Conservation (phyloP, 2,888 invertebrate species). For the Netelia inedita region DNA sequence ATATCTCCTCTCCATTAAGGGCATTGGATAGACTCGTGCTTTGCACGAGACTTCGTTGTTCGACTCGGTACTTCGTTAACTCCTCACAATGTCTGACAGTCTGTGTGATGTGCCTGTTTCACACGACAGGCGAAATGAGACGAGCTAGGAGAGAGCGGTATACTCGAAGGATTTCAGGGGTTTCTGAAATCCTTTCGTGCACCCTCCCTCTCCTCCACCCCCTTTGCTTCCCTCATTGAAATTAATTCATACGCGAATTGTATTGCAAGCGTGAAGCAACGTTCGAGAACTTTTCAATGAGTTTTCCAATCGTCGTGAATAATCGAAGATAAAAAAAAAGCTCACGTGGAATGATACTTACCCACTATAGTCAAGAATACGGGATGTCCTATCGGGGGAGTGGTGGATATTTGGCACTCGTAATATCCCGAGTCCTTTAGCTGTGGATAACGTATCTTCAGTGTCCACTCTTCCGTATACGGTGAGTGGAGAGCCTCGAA, state of each 20-base stretch:
- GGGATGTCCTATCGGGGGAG: constrained; percentile 94
- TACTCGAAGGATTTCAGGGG: neutral
- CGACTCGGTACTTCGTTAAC: constrained; percentile 25
- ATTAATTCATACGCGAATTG: no score
- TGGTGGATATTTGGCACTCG: constrained; percentile 96
- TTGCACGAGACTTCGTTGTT: neutral
- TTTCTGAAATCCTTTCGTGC: no score
- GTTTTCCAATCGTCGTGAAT: neutral
- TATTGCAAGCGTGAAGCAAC: no score
- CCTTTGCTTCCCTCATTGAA: no score
- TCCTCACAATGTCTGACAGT: constrained; percentile 19
- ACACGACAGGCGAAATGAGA: neutral
- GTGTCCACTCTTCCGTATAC: constrained; percentile 95
- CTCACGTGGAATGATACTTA: constrained; percentile 85
- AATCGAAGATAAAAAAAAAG: neutral
- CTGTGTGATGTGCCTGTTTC: neutral
- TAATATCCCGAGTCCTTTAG: constrained; percentile 92
- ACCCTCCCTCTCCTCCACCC: no score
- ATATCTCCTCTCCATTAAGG: neutral
- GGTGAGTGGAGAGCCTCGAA: constrained; percentile 95
- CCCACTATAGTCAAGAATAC: constrained; percentile 94
- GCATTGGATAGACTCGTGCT: constrained; percentile 5
- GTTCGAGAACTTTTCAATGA: neutral
- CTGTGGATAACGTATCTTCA: constrained; percentile 91
- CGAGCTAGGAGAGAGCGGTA: neutral